phyloP scores from a whole-genome alignment of 2,888 invertebrate genomes.

The Autographa gamma region DNA sequence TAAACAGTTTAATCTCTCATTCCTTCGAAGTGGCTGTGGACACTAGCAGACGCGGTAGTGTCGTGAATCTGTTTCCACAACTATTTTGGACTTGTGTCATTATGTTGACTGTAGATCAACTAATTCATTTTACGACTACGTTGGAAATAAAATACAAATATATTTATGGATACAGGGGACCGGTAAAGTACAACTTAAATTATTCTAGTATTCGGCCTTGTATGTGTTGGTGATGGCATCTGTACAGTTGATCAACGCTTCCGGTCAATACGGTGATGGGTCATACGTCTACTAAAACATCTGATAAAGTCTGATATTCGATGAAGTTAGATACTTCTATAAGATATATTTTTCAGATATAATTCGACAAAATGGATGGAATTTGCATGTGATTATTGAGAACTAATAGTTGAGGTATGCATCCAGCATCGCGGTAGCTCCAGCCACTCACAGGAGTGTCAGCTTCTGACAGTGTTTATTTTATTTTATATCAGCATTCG shows the following conservation, averaged over 20 bases:
- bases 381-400: not conserved
- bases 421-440: not conserved
- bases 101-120: too few relatives aligned
- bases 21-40: too few relatives aligned
- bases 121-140: too few relatives aligned
- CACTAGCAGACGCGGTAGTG: too few relatives aligned
- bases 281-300: constrained; percentile 25
- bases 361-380: constrained; percentile 5
- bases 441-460: not conserved
- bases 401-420: constrained; percentile 24
- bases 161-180: not conserved
- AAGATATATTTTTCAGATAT: constrained; percentile 1
- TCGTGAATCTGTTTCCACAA: too few relatives aligned
- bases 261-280: constrained; percentile 24
- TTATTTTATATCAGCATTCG: constrained; percentile 3
- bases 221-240: constrained; percentile 38
- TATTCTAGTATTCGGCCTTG: constrained; percentile 48
- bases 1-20: not conserved
- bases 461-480: not conserved
- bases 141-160: not conserved
- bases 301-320: constrained; percentile 6
- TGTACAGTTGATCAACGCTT: constrained; percentile 34
- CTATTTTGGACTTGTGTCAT: too few relatives aligned
- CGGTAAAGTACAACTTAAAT: too few relatives aligned
- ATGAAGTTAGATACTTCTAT: constrained; percentile 12